Conservation (phyloP, 2,797 vertebrate genomes). For the Sebastolobus alascanus region DNA sequence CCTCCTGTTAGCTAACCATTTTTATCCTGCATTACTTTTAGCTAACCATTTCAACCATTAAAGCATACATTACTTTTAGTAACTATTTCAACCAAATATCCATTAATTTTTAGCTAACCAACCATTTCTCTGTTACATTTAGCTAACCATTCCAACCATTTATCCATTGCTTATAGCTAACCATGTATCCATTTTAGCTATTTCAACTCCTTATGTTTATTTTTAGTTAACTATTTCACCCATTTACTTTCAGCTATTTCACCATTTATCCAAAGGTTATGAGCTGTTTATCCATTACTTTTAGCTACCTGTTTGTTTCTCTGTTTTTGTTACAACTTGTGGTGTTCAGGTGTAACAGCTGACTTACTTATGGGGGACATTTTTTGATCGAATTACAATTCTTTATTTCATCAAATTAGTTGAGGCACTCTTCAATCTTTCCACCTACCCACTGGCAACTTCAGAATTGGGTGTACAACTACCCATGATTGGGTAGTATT, state of each 20-base stretch:
- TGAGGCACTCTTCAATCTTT: not conserved
- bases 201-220: not conserved
- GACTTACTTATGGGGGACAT: not conserved
- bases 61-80: not conserved
- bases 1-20: not conserved
- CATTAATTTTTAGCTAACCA: not conserved
- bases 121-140: not conserved
- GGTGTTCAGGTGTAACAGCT: not conserved
- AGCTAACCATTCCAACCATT: not conserved
- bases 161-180: not conserved
- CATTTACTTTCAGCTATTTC: not conserved
- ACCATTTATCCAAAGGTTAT: too few species aligned
- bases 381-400: not conserved
- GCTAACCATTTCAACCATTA: not conserved
- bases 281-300: not conserved
- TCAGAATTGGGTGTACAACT: not conserved
- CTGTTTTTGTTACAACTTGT: not conserved
- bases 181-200: not conserved
- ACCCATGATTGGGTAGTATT: not conserved
- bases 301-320: not conserved
- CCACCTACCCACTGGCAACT: not conserved
- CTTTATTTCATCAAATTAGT: not conserved
- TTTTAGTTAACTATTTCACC: not conserved
- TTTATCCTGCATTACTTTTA: not conserved
- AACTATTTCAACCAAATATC: not conserved